phyloP scores from a whole-genome alignment of 2,113 vertebrate species.

The Gallinago jamesoni region DNA sequence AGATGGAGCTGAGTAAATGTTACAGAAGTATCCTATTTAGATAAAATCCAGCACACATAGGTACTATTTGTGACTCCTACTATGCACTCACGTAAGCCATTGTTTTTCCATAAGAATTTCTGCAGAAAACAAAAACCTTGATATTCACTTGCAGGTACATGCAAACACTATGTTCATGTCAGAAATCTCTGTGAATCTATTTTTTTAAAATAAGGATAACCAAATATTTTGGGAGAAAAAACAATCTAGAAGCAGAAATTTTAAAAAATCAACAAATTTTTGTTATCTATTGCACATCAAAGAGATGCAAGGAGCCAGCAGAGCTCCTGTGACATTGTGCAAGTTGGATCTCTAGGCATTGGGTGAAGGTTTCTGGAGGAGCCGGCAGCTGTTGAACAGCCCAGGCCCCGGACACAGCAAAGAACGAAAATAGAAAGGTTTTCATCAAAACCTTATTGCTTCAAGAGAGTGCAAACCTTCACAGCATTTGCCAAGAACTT shows the following conservation, averaged over 20 bases:
- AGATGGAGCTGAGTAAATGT: not conserved
- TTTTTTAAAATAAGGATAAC: not conserved
- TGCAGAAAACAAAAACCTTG: not conserved
- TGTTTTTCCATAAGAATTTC: not conserved
- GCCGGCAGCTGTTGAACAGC: not conserved
- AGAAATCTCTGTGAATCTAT: fast-evolving
- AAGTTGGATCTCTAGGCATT: not conserved
- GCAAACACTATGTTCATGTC: fast-evolving
- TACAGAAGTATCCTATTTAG: not conserved
- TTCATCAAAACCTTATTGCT: not conserved
- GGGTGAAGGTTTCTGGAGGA: not conserved
- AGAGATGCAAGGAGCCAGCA: not conserved
- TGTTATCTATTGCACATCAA: not conserved
- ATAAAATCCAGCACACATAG: not conserved
- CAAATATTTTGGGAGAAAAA: not conserved
- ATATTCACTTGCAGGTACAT: not conserved
- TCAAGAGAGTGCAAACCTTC: not conserved
- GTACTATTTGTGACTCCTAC: not conserved
- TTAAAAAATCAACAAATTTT: not conserved
- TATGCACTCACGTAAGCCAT: not conserved
- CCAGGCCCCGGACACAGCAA: not conserved
- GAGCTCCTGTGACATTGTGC: not conserved
- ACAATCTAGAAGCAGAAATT: not conserved
- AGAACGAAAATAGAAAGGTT: not conserved
- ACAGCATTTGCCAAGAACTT: not conserved